A percentile compares a stretch with the other conserved stretches of the same genome.
Conservation (phyloP, 2,113 vertebrate species). For the Perca schrenkii region DNA sequence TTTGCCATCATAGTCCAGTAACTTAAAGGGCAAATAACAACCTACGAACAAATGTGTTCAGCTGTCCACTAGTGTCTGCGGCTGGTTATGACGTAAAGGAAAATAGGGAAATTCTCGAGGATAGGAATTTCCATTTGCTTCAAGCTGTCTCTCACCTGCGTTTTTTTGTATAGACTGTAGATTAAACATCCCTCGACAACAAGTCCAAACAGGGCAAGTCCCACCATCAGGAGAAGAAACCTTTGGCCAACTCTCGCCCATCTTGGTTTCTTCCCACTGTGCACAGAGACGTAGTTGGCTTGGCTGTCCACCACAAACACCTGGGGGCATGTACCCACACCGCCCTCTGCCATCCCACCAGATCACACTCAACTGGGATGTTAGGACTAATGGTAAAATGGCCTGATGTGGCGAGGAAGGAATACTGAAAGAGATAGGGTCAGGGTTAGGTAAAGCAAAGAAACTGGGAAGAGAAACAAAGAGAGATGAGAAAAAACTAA, state of each 20-base stretch:
- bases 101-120: constrained; percentile 50
- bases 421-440: constrained; percentile 22
- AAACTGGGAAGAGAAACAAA: neutral
- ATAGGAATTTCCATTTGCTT: constrained; percentile 51
- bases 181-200: constrained; percentile 73
- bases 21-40: constrained; percentile 14
- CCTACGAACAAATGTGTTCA: neutral
- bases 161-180: constrained; percentile 66
- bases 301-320: constrained; percentile 81
- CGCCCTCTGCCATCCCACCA: constrained; percentile 68
- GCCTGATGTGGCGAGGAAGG: neutral
- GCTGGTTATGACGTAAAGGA: constrained; percentile 44
- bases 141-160: constrained; percentile 54
- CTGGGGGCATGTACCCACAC: constrained; percentile 58
- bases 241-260: constrained; percentile 33
- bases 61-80: neutral
- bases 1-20: neutral
- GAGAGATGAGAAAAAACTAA: neutral
- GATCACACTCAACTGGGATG: constrained; percentile 4
- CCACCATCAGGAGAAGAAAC: constrained; percentile 58
- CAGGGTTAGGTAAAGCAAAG: neutral
- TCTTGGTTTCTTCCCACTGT: constrained; percentile 12
- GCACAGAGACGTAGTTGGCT: constrained; percentile 20
- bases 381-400: constrained; percentile 1
- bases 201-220: constrained; percentile 66